Evolutionary conservation across 2,888 invertebrate species (phyloP).

Genomic region (Scrobipalpa atriplicella): DNA sequence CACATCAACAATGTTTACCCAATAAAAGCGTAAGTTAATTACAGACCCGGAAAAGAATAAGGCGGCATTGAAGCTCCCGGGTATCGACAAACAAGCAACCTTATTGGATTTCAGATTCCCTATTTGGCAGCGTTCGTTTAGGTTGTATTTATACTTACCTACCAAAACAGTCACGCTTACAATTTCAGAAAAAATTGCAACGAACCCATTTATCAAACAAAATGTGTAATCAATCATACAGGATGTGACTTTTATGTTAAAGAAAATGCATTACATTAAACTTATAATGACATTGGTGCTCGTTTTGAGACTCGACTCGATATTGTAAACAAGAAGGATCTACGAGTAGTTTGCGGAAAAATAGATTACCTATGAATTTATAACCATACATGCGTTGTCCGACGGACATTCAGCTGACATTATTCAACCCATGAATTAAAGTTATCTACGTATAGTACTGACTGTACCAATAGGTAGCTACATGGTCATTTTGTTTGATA

Average conservation of each 20-base stretch:
- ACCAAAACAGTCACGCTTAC: not conserved
- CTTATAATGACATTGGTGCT: too few species aligned
- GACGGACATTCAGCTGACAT: too few species aligned
- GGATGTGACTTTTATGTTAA: not conserved
- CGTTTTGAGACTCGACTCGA: too few species aligned
- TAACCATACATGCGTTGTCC: too few species aligned
- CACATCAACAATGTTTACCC: too few species aligned
- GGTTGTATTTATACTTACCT: not conserved
- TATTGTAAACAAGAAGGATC: too few species aligned
- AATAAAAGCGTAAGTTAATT: not conserved
- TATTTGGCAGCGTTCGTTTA: not conserved
- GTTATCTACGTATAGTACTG: too few species aligned
- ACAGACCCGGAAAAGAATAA: not conserved
- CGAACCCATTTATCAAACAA: too few species aligned
- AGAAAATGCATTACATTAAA: not conserved
- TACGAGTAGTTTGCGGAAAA: too few species aligned
- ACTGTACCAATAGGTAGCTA: too few species aligned
- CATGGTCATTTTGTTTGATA: not conserved
- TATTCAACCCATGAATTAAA: too few species aligned
- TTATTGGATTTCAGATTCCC: slow-evolving; percentile 3
- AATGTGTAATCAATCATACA: not conserved
- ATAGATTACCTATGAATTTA: too few species aligned
- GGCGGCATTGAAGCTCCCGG: not conserved
- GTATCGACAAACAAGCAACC: not conserved
- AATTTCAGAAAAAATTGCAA: not conserved